phyloP scores from a whole-genome alignment of 1,140 invertebrate genomes.

The Nasonia longicornis region DNA sequence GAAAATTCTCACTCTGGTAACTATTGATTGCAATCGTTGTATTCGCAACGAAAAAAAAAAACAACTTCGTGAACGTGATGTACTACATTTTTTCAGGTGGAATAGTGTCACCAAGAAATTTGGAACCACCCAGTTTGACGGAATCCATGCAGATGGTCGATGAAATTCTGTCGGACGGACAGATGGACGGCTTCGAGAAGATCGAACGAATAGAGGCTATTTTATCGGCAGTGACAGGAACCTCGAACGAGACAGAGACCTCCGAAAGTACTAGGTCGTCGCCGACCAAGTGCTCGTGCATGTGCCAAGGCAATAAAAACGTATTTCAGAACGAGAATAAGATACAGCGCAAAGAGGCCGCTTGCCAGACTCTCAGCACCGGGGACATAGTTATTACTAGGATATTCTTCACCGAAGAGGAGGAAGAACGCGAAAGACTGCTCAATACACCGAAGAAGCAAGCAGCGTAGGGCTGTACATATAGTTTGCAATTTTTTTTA shows the following conservation, averaged over 20 bases:
- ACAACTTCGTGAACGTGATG: not conserved
- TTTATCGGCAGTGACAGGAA: conserved; percentile 79
- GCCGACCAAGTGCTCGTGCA: conserved; percentile 67
- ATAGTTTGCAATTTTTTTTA: not conserved
- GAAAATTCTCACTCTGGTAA: conserved; percentile 75
- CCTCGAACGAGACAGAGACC: conserved; percentile 67
- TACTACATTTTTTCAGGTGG: conserved; percentile 57
- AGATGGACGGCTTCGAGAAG: conserved; percentile 87
- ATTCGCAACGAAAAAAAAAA: not conserved
- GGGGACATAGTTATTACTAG: conserved; percentile 93
- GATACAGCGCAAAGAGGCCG: conserved; percentile 64
- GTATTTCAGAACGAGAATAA: conserved; percentile 49
- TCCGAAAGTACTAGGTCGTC: conserved; percentile 50
- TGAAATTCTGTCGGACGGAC: conserved; percentile 84
- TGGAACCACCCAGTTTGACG: conserved; percentile 87
- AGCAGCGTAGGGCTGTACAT: not conserved
- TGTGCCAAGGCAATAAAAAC: conserved; percentile 63
- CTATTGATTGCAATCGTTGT: not conserved
- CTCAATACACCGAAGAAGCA: conserved; percentile 64
- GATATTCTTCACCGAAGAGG: conserved; percentile 82
- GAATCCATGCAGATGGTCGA: conserved; percentile 92
- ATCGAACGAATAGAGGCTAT: conserved; percentile 89
- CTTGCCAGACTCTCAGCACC: conserved; percentile 89
- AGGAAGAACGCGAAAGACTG: conserved; percentile 64
- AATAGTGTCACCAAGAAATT: conserved; percentile 78